phyloP scores from a whole-genome alignment of 2,113 vertebrate species.

The crab-eating macaque (Macaca fascicularis) region T2T-MFA8v1.1 NC_088386.1:38512501-38513000 shows the following conservation, averaged over 20 bases:
- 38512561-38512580: no score
- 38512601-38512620: background rate
- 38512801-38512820: background rate
- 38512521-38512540: background rate
- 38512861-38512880: background rate
- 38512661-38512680: background rate
- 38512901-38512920: background rate
- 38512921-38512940: background rate
- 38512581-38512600: background rate
- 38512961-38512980: background rate
- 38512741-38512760: background rate
- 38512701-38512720: background rate
- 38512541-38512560: background rate
- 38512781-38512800: background rate
- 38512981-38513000: background rate
- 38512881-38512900: background rate
- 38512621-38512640: background rate
- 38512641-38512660: background rate
- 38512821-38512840: background rate
- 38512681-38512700: background rate
- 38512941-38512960: background rate
- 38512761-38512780: background rate
- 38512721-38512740: background rate
- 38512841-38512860: background rate
- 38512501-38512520: background rate